Evolutionary conservation across 2,888 invertebrate genomes (phyloP), one percentile per base, ranked within the genome.

Genomic region (Andrena praecox): DNA sequence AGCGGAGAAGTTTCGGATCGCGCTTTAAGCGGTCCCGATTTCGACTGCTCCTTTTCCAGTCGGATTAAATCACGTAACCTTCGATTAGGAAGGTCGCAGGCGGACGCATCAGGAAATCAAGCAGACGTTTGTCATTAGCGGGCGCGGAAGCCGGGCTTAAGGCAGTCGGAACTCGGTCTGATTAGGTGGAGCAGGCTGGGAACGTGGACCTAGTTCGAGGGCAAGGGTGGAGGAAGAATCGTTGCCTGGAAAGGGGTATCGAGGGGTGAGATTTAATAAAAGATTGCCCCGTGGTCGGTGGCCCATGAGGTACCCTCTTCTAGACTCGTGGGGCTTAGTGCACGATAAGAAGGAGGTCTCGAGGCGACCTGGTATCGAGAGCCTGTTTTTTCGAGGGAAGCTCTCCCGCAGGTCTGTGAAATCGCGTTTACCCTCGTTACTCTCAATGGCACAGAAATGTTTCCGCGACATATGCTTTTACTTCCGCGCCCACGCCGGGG

Each of bases 121-220:
- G 82, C 86, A 90, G 91, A 91, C 91, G 90, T 89, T 91, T 90
- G 90, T 90, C 91, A 90, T 92, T 92, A 91, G 88, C 86, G 85
- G 87, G 84, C 88, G 27, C 90, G 91, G 91, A 92, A 92, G 89
- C 89, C 86, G 84, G 87, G 85, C 86, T 89, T 90, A 90, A 89
- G 90, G 88, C 85, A 89, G 87, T 87, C 89, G 90, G 90, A 91
- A 91, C 89, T 90, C 86, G 83, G 87, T 85, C 89, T 88, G 91
- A 90, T 89, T 90, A 79, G 73, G 52, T 16, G 31, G 52, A 54
- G 62, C 42, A 31, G 72, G 31, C 8, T 52, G 35, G 24, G 63
- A 27, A 52, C 52, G 56, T 50, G 66, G 52, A 72, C 64, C 42
- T 42, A 42, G 75, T n/a, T 70, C 86, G 78, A 86, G 77, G 78